Conservation (phyloP, 2,888 invertebrate species). For the Bugulina stolonifera region DNA sequence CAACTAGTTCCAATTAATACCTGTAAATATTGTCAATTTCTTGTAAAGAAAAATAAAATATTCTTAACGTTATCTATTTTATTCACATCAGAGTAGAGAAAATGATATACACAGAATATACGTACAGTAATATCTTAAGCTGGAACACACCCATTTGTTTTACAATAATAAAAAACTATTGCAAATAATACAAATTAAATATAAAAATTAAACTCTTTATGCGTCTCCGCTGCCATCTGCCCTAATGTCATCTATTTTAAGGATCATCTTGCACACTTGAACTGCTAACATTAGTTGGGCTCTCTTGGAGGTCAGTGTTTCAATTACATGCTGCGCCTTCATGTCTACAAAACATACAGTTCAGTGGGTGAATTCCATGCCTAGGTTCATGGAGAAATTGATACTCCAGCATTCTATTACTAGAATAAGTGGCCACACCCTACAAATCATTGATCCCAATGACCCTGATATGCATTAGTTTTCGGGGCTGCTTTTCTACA, state of each 20-base stretch:
- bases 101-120: too few species aligned
- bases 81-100: neutral
- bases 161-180: neutral
- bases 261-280: slow-evolving; percentile 97
- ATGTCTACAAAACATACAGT: slow-evolving; percentile 76
- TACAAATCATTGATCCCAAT: too few species aligned
- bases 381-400: too few species aligned
- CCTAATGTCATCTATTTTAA: slow-evolving; percentile 96
- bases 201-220: neutral
- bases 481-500: too few species aligned
- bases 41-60: too few species aligned
- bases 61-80: neutral
- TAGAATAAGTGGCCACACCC: too few species aligned
- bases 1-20: too few species aligned
- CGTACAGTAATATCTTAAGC: too few species aligned
- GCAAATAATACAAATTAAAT: neutral
- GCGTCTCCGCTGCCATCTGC: slow-evolving; percentile 40
- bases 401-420: too few species aligned
- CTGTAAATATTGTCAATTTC: too few species aligned
- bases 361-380: too few species aligned
- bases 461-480: too few species aligned
- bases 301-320: slow-evolving; percentile 91
- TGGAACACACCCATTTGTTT: neutral
- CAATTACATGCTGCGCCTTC: slow-evolving; percentile 89
- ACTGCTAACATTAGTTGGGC: slow-evolving; percentile 95